phyloP scores from a whole-genome alignment of 1,140 invertebrate species.

The Drosophila micromelanica region DNA sequence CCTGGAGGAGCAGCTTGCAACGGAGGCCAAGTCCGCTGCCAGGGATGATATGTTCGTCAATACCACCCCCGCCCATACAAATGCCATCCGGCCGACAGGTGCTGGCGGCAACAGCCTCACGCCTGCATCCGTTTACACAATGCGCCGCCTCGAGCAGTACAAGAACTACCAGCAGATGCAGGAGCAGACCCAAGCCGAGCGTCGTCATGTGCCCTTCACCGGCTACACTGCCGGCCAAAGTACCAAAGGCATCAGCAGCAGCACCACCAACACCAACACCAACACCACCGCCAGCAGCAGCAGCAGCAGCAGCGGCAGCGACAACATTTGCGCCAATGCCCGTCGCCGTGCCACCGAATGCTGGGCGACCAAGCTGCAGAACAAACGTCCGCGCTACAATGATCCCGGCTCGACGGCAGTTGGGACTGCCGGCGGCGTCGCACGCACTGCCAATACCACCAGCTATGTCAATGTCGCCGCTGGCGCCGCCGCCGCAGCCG shows the following conservation, averaged over 20 bases:
- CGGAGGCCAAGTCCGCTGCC: slow-evolving; percentile 22
- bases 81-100: slow-evolving; percentile 4
- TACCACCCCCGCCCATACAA: slow-evolving; percentile 33
- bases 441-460: slow-evolving; percentile 8
- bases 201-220: slow-evolving; percentile 49
- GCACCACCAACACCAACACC: not conserved
- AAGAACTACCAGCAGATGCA: slow-evolving; percentile 32
- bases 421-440: not conserved
- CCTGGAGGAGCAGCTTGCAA: slow-evolving; percentile 31
- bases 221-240: slow-evolving; percentile 1
- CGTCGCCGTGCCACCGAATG: slow-evolving; percentile 72
- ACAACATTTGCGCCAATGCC: slow-evolving; percentile 73
- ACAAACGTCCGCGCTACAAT: slow-evolving; percentile 72
- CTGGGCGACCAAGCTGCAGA: slow-evolving; percentile 71
- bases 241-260: not conserved
- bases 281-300: not conserved
- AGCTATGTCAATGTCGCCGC: not conserved
- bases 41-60: slow-evolving; percentile 44
- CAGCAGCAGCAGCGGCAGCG: slow-evolving; percentile 16
- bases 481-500: not conserved
- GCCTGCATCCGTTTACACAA: slow-evolving; percentile 1
- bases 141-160: slow-evolving; percentile 46
- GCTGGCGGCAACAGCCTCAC: slow-evolving; percentile 6
- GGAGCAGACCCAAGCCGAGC: slow-evolving; percentile 44
- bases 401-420: slow-evolving; percentile 37